phyloP scores from a whole-genome alignment of 1,140 invertebrate genomes.

The Caenorhabditis tropicalis region DNA sequence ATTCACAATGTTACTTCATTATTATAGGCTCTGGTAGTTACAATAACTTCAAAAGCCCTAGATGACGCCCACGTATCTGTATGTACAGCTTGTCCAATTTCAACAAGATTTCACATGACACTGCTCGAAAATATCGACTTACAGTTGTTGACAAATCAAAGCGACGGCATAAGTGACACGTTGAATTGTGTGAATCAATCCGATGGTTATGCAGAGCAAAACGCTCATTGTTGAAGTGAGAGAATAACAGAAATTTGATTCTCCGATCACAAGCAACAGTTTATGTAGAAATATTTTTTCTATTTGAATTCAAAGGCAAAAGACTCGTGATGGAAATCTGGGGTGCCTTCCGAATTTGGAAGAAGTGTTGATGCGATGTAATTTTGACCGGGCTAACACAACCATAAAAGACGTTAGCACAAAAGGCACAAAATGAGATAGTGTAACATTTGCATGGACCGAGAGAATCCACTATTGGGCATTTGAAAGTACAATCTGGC shows the following conservation, averaged over 20 bases:
- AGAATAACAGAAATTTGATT: not conserved
- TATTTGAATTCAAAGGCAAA: not conserved
- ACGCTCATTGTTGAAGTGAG: not conserved
- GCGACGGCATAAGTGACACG: not conserved
- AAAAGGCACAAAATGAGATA: not conserved
- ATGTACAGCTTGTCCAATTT: not conserved
- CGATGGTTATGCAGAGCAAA: not conserved
- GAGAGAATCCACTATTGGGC: not conserved
- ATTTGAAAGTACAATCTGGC: not conserved
- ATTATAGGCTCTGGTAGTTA: no score
- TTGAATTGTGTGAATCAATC: not conserved
- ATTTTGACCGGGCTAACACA: constrained; percentile 7
- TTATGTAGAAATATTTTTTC: not conserved
- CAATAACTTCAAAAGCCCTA: no score
- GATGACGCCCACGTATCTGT: not conserved
- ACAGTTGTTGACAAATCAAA: not conserved
- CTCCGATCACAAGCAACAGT: not conserved
- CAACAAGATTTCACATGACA: not conserved
- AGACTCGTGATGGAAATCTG: not conserved
- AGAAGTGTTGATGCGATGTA: constrained; percentile 4
- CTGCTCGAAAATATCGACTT: not conserved
- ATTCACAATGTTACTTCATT: no score
- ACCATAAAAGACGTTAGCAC: not conserved
- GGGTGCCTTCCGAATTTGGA: not conserved
- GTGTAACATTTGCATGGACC: not conserved